Percentiles rank a stretch among this genome's conserved stretches.
Conservation (phyloP, 2,113 vertebrate species). For the Dolichotis patagonum region DNA sequence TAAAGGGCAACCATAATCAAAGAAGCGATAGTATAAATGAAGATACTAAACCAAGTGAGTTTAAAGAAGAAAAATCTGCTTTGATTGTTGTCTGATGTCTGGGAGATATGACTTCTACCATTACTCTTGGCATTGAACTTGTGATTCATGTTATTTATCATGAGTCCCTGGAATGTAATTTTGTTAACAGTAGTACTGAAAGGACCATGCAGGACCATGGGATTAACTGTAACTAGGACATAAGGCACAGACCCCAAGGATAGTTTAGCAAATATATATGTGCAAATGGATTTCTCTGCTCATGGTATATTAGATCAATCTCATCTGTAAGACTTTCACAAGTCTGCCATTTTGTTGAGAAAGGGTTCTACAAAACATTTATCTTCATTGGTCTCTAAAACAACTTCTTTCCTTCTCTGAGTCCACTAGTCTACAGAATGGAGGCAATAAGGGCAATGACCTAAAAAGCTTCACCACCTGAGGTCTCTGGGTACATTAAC, state of each 20-base stretch:
- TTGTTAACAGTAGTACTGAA: not conserved
- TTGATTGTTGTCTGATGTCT: not conserved
- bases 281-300: slow-evolving; percentile 59
- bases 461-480: slow-evolving; percentile 5
- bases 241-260: not conserved
- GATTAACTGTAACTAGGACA: slow-evolving; percentile 44
- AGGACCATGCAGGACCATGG: not conserved
- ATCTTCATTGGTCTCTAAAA: not conserved
- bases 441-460: not conserved
- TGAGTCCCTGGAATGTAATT: slow-evolving; percentile 1
- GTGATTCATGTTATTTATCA: not conserved
- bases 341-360: slow-evolving; percentile 23
- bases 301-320: not conserved
- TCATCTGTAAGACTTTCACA: not conserved
- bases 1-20: slow-evolving; percentile 56
- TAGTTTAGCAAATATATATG: slow-evolving; percentile 47
- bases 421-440: not conserved
- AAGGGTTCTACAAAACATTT: not conserved
- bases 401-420: not conserved
- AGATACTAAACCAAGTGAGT: slow-evolving; percentile 37
- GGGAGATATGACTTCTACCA: not conserved
- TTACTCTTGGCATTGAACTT: not conserved
- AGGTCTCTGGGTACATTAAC: not conserved
- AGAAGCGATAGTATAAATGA: slow-evolving; percentile 47
- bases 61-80: slow-evolving; percentile 40